Conservation (phyloP, 2,797 vertebrate species). For the Hemitrygon akajei region DNA sequence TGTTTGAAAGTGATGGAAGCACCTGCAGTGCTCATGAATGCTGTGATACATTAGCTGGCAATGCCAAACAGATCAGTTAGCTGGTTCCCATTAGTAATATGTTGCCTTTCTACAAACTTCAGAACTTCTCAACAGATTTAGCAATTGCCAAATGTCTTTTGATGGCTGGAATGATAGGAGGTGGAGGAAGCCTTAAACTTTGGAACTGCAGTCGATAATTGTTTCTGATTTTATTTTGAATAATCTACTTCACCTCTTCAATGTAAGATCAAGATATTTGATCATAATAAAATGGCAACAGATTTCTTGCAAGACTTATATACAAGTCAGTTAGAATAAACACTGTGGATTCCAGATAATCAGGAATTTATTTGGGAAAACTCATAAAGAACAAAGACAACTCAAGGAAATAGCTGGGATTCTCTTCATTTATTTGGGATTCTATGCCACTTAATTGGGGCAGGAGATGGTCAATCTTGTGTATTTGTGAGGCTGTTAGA, state of each 20-base stretch:
- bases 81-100: background rate
- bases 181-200: background rate
- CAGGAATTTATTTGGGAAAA: too few relatives aligned
- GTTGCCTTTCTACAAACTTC: background rate
- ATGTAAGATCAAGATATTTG: background rate
- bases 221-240: background rate
- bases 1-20: background rate
- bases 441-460: too few relatives aligned
- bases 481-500: too few relatives aligned
- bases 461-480: too few relatives aligned
- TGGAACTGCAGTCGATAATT: background rate
- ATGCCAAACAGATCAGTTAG: background rate
- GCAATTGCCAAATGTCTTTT: slow-evolving; percentile 17
- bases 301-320: background rate
- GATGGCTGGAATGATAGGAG: background rate
- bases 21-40: background rate
- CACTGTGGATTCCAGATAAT: too few relatives aligned
- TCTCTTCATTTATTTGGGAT: too few relatives aligned
- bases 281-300: background rate
- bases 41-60: background rate
- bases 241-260: background rate
- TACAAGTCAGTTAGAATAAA: background rate
- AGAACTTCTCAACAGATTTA: background rate
- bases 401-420: too few relatives aligned
- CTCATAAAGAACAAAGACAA: too few relatives aligned